Evolutionary conservation across 2,888 invertebrate species (phyloP).

Genomic region (Marronus borbonicus): DNA sequence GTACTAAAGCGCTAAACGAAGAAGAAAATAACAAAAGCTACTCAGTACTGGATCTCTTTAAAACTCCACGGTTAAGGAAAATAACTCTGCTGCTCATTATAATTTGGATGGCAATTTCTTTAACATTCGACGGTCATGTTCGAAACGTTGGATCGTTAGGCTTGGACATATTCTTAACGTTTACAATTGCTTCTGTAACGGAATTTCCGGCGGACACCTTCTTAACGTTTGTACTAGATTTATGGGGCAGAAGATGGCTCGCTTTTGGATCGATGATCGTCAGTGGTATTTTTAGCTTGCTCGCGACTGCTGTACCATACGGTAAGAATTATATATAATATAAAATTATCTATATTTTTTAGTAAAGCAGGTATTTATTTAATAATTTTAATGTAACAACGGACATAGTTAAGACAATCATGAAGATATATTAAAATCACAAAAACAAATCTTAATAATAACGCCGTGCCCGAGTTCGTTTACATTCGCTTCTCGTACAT

Average conservation of each 20-base stretch:
- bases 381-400: conserved; percentile 11
- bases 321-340: conserved; percentile 71
- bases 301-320: conserved; percentile 83
- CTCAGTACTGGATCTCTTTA: conserved; percentile 87
- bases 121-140: conserved; percentile 92
- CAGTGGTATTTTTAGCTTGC: conserved; percentile 85
- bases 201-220: conserved; percentile 90
- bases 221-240: conserved; percentile 82
- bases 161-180: conserved; percentile 85
- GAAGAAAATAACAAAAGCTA: conserved; percentile 81
- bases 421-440: background rate
- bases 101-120: conserved; percentile 92
- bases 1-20: conserved; percentile 79
- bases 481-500: conserved; percentile 32
- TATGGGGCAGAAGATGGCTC: conserved; percentile 89
- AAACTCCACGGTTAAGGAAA: conserved; percentile 82
- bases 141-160: conserved; percentile 89
- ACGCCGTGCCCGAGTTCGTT: background rate
- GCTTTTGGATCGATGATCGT: conserved; percentile 87
- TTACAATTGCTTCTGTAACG: conserved; percentile 87
- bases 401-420: background rate
- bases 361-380: background rate
- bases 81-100: conserved; percentile 85
- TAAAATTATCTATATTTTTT: too few relatives aligned
- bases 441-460: background rate